Conservation (phyloP, 2,113 vertebrate genomes). For the Anseranas semipalmata region DNA sequence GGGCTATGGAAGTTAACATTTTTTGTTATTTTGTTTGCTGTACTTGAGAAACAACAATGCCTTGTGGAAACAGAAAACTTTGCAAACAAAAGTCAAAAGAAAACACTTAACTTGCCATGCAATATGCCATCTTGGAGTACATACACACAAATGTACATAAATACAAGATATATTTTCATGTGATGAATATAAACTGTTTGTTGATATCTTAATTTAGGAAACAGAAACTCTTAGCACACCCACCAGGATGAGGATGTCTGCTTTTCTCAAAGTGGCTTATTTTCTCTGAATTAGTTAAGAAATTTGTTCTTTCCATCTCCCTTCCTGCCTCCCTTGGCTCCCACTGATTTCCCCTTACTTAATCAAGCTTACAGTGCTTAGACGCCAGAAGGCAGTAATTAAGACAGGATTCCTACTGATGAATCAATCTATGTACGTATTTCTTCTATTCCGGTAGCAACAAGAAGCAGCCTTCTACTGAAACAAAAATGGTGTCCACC, state of each 20-base stretch:
- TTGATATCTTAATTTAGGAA: background rate
- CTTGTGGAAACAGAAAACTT: background rate
- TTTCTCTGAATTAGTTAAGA: background rate
- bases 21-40: background rate
- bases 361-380: background rate
- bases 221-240: background rate
- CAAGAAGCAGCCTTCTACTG: no score
- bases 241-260: background rate
- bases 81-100: background rate
- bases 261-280: background rate
- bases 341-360: conserved; percentile 13
- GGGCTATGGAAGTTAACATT: background rate
- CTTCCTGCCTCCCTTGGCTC: conserved; percentile 6
- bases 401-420: background rate
- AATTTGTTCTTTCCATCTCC: background rate
- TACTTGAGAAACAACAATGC: background rate
- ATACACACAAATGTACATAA: background rate
- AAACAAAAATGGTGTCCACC: no score
- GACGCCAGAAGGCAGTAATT: background rate
- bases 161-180: background rate
- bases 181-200: background rate
- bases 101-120: background rate
- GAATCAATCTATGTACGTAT: background rate
- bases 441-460: no score
- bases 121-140: background rate